phyloP scores from a whole-genome alignment of 1,140 invertebrate species.

The Euborellia annulipes region DNA sequence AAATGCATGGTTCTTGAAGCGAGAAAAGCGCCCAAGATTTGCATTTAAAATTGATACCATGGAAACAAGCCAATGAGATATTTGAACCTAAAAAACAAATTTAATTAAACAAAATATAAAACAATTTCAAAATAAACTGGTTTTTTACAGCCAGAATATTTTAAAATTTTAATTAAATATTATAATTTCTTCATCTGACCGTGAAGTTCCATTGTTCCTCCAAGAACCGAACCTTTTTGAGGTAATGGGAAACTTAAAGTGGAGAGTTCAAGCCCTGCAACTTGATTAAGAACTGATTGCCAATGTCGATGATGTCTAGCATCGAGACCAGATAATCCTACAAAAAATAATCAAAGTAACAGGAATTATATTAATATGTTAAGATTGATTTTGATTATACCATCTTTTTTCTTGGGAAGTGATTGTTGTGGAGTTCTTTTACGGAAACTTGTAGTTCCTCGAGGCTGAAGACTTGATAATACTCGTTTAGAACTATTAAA shows the following conservation, averaged over 20 bases:
- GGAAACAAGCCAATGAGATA: slow-evolving; percentile 91
- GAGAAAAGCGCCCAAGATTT: slow-evolving; percentile 95
- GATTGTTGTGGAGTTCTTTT: too few species aligned
- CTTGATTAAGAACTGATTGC: slow-evolving; percentile 62
- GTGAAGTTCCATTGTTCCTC: slow-evolving; percentile 82
- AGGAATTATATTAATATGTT: slow-evolving; percentile 2
- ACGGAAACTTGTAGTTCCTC: slow-evolving; percentile 9
- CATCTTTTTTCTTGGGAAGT: too few species aligned
- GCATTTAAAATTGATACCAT: slow-evolving; percentile 92
- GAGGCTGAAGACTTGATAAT: slow-evolving; percentile 58
- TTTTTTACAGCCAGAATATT: not conserved
- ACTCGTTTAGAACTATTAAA: slow-evolving; percentile 85
- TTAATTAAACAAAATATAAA: slow-evolving; percentile 18
- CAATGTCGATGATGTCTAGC: slow-evolving; percentile 78
- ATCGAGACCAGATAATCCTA: slow-evolving; percentile 29
- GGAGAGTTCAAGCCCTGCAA: slow-evolving; percentile 56
- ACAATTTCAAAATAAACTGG: not conserved
- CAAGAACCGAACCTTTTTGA: slow-evolving; percentile 63
- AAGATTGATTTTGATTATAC: not conserved
- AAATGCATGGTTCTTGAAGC: slow-evolving; percentile 84
- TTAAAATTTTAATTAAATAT: not conserved
- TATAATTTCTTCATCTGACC: slow-evolving; percentile 18
- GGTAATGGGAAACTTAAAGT: slow-evolving; percentile 49
- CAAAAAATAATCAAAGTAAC: slow-evolving; percentile 1
- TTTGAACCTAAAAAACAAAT: slow-evolving; percentile 45